Percentiles rank a stretch among this genome's conserved stretches.
Conservation (phyloP, 1,140 invertebrate species). For the Drosophila pseudoobscura region DNA sequence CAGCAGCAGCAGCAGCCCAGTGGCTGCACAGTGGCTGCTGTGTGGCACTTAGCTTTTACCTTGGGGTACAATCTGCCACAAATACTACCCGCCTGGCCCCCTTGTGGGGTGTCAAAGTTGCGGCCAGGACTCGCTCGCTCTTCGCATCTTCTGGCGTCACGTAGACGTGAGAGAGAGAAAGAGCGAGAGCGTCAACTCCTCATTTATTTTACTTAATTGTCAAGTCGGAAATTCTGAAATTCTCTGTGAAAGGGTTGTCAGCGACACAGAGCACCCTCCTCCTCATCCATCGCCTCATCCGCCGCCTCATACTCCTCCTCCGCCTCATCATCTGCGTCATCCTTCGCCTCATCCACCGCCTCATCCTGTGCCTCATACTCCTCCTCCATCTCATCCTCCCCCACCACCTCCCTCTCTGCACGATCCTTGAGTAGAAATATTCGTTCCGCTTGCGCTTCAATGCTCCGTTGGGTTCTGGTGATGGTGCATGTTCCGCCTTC, state of each 20-base stretch:
- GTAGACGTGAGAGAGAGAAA: constrained; percentile 28
- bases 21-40: background rate
- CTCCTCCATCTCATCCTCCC: no score
- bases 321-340: no score
- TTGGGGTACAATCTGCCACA: constrained; percentile 80
- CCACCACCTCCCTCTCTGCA: no score
- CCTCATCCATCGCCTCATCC: background rate
- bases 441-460: constrained; percentile 58
- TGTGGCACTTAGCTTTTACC: constrained; percentile 55
- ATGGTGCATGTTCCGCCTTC: constrained; percentile 1
- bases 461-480: constrained; percentile 26
- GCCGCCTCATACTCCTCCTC: background rate
- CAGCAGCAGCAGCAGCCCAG: constrained; percentile 34
- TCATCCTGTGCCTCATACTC: background rate
- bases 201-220: constrained; percentile 82
- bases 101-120: constrained; percentile 67
- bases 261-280: constrained; percentile 17
- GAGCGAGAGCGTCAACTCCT: constrained; percentile 35
- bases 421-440: constrained; percentile 19
- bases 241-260: constrained; percentile 68
- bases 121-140: constrained; percentile 14
- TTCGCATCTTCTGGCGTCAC: constrained; percentile 53
- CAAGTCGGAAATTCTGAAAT: constrained; percentile 63
- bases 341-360: no score
- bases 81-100: constrained; percentile 43